Percentiles rank a stretch among this genome's conserved stretches.
These are phyloP conservation scores for Leptinotarsa defecta DNA, from an alignment of 1,140 invertebrate genomes.

Conservation along the genomic window DNA sequence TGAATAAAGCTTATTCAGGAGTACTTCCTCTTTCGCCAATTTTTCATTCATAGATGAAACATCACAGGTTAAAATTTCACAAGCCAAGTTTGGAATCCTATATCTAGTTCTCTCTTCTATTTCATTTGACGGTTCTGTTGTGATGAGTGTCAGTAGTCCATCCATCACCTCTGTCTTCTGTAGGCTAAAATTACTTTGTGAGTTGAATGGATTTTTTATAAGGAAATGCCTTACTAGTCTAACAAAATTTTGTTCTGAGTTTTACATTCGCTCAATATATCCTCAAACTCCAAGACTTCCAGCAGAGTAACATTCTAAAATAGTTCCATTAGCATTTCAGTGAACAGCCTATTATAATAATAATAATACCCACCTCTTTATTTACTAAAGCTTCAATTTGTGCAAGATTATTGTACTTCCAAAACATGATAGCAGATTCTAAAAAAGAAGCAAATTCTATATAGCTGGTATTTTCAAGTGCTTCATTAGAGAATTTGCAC, in stretches of 20 bases:
- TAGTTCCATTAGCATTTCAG: slow-evolving; percentile 25
- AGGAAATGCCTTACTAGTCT: slow-evolving; percentile 79
- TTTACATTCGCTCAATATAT: slow-evolving; percentile 95
- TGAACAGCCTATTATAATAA: background rate
- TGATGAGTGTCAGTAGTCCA: slow-evolving; percentile 84
- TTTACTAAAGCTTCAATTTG: slow-evolving; percentile 76
- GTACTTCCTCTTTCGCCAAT: slow-evolving; percentile 74
- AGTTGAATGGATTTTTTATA: background rate
- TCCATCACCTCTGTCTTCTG: slow-evolving; percentile 80
- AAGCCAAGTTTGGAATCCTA: slow-evolving; percentile 90
- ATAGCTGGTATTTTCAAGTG: slow-evolving; percentile 12
- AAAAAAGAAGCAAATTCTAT: background rate
- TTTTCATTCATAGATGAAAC: slow-evolving; percentile 84
- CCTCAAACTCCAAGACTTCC: slow-evolving; percentile 91
- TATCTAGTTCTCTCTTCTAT: slow-evolving; percentile 79
- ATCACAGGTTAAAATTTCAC: slow-evolving; percentile 91
- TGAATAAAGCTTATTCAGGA: slow-evolving; percentile 84
- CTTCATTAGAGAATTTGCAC: slow-evolving; percentile 25
- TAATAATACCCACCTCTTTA: slow-evolving; percentile 67
- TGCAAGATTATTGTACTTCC: slow-evolving; percentile 76
- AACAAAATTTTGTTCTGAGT: slow-evolving; percentile 88
- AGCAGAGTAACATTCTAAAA: slow-evolving; percentile 84
- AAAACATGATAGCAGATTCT: slow-evolving; percentile 70
- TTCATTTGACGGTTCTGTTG: slow-evolving; percentile 79
- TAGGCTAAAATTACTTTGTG: slow-evolving; percentile 67